Evolutionary conservation across 53 echinoderm and acorn worm genomes (phyloP), one percentile per base, ranked within the genome.

Genomic region (Pentamera pediparva): DNA sequence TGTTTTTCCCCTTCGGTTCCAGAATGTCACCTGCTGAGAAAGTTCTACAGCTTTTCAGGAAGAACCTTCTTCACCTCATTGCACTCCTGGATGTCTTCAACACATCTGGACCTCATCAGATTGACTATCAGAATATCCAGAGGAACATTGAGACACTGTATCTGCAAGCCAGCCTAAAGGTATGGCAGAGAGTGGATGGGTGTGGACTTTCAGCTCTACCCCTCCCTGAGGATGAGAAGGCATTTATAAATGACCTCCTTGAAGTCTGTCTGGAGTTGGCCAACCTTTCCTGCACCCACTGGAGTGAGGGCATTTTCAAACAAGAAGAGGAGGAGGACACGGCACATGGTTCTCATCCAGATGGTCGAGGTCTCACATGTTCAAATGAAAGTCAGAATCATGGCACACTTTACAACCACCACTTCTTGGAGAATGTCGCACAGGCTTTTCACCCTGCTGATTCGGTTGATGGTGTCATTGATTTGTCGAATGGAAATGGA

Each of bases 151-250:
- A 83, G 34, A 58, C 75, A 9, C 79, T 88, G 25, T 79, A 88
- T 35, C 69, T 88, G 25, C 83, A 83, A 56, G 88, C 88, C 29
- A 79, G 74, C 37, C 65, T 88, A 75, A 88, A 87, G 58, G 75
- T 78, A 29, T 88, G 88, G 83, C 78, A 88, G 20, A 54, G n/a
- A 9, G 25, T 26, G 20, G 20, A 28, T 11, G 40, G 15, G 17
- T n/a, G 3, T 13, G 53, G 32, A 49, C 21, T 26, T 25, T 26
- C 19, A 17, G 24, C 8, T 8, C 43, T 21, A 22, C 24, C 54
- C 20, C 54, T 54, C 4, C 9, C 54, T 26, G 24, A 6, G 3
- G 54, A 54, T 9, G 54, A 54, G 18, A 54, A 54, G 28, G 0
- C 0, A 8, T 54, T 54, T 54, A 28, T 54, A 24, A 54, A 11